A percentile compares a stretch with the other conserved stretches of the same genome.
Evolutionary conservation across 2,113 vertebrate genomes (phyloP).

Genomic region (Pseudonaja textilis): DNA sequence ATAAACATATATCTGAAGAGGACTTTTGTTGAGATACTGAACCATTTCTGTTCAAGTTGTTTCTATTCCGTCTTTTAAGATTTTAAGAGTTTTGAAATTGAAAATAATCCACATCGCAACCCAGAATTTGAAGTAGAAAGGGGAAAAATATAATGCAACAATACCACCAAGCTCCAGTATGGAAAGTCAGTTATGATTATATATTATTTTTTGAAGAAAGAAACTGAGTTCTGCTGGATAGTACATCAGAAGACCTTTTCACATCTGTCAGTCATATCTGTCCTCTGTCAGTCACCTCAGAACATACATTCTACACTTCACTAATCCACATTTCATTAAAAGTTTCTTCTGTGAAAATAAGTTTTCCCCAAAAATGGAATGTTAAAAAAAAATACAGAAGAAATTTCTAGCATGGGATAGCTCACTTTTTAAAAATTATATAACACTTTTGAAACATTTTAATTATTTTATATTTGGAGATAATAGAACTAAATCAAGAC

Average conservation of each 20-base stretch:
- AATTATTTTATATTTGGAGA: not conserved
- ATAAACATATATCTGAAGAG: not conserved
- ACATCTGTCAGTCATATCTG: not conserved
- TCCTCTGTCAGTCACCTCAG: not conserved
- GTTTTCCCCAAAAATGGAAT: not conserved
- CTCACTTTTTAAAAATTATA: not conserved
- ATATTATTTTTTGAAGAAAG: not conserved
- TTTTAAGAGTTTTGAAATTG: not conserved
- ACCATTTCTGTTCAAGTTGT: not conserved
- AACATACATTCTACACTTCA: not conserved
- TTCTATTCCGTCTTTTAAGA: not conserved
- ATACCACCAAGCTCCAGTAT: not conserved
- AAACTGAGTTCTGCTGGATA: not conserved
- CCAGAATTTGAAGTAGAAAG: not conserved
- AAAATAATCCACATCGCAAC: not conserved
- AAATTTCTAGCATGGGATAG: not conserved
- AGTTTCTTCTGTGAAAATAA: not conserved
- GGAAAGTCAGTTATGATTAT: not conserved
- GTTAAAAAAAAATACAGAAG: not conserved
- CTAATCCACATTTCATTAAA: not conserved
- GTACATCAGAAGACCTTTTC: not conserved
- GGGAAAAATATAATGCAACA: not conserved
- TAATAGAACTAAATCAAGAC: not conserved
- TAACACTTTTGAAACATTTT: not conserved
- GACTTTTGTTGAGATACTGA: not conserved